A percentile compares a stretch with the other conserved stretches of the same genome.
Conservation (phyloP, 2,113 vertebrate genomes). For the Actenoides lindsayi region DNA sequence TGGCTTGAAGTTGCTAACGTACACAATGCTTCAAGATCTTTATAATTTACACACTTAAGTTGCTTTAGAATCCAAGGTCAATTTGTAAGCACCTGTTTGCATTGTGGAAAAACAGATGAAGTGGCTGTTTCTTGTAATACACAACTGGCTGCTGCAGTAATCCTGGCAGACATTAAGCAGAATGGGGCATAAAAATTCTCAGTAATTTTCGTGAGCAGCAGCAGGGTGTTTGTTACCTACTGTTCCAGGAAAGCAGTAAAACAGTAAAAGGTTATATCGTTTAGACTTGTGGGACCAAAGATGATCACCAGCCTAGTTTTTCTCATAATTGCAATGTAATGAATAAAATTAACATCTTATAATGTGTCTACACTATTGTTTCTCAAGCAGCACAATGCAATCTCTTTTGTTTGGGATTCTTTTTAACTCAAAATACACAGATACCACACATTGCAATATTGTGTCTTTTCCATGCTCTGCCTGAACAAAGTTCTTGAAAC, state of each 20-base stretch:
- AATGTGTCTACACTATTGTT: neutral
- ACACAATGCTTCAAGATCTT: neutral
- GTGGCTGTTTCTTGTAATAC: neutral
- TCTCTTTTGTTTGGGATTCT: neutral
- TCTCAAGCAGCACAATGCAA: neutral
- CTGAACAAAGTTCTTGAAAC: neutral
- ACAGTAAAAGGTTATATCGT: neutral
- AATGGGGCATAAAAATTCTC: neutral
- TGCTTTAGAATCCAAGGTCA: neutral
- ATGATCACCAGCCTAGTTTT: neutral
- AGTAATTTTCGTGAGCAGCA: neutral
- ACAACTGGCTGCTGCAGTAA: neutral
- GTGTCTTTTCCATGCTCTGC: neutral
- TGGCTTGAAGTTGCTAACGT: neutral
- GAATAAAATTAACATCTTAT: conserved; percentile 5
- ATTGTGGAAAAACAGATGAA: neutral
- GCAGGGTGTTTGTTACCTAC: neutral
- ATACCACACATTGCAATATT: neutral
- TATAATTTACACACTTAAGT: neutral
- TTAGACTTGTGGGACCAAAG: neutral
- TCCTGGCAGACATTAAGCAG: neutral
- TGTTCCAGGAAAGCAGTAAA: neutral
- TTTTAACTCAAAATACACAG: neutral
- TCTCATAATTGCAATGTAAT: neutral
- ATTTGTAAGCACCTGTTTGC: neutral